Evolutionary conservation across 1,140 invertebrate genomes (phyloP), one percentile per base, ranked within the genome.

Genomic region (Aphaenogaster rudis): DNA sequence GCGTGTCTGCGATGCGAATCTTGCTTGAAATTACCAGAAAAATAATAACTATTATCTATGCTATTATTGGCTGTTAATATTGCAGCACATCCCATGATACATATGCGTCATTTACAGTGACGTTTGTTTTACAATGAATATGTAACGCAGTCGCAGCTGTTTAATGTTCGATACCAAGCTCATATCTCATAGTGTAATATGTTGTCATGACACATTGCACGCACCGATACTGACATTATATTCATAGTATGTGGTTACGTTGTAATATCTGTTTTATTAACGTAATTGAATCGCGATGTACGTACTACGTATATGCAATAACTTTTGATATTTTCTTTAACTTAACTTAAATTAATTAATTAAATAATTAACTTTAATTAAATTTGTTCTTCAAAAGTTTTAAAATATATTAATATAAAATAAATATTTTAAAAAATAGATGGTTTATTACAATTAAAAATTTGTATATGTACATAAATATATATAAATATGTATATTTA

Each of bases 261-360:
- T 81, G 42, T 74, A 76, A 84, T 76, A 84, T 84, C 13, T 45
- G 42, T 63, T 76, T 81, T 48, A 74, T 76, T 84, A 74, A 61
- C 54, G 17, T 59, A 59, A 82, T 15, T 15, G 4, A 74, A 72
- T 61, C 5, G n/a, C 21, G 36, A 69, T n/a, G 7, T 17, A 59
- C 13, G 45, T 15, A 33, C 6, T 21, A 15, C 8, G 11, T 45
- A n/a, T 8, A 48, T 1, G 9, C 1, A n/a, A 54, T n/a, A 59
- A 11, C 15, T n/a, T 21, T 42, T 3, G 54, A 4, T 36, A 71
- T 59, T 17, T 48, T 48, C 0, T 21, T 66, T 28, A 28, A 28
- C 28, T 28, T 28, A 28, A 28, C 28, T 28, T 28, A 28, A 28
- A 28, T 28, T 28, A 28, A 28, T 28, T 28, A 28, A 28, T 28